These are phyloP conservation scores for Tachysurus vachellii DNA, from an alignment of 2,113 vertebrate species.

Conservation along the genomic window DNA sequence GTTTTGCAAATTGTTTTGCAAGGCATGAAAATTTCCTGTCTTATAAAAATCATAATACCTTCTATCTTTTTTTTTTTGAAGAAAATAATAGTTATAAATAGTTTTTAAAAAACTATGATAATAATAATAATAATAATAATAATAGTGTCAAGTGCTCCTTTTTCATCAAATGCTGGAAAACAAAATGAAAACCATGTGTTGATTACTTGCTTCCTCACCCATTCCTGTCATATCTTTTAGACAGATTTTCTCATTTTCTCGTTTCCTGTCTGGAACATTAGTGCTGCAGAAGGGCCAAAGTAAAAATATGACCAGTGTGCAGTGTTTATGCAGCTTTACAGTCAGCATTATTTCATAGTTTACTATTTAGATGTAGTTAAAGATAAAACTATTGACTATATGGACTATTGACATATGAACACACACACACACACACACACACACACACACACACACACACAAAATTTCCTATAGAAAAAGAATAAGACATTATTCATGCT, in stretches of 20 bases:
- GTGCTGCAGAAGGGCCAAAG: background rate
- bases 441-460: background rate
- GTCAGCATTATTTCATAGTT: background rate
- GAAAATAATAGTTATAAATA: background rate
- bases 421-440: background rate
- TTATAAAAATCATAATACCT: background rate
- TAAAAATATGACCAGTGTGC: background rate
- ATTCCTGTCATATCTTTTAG: slow-evolving; percentile 36
- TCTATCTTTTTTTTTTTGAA: background rate
- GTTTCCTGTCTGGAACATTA: slow-evolving; percentile 9
- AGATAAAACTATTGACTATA: background rate
- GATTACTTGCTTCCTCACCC: background rate
- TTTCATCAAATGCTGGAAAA: slow-evolving; percentile 16
- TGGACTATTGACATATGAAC: background rate
- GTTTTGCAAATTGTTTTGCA: background rate
- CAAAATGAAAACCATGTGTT: slow-evolving; percentile 35
- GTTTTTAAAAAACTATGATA: background rate
- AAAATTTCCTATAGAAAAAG: background rate
- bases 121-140: background rate
- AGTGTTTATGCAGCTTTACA: background rate
- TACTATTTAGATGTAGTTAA: background rate
- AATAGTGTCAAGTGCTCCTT: background rate
- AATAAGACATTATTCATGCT: background rate
- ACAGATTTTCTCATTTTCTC: slow-evolving; percentile 13
- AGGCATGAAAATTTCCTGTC: background rate